Evolutionary conservation across 2,888 invertebrate species (phyloP).

Genomic region (Tromatobia lineatoria): DNA sequence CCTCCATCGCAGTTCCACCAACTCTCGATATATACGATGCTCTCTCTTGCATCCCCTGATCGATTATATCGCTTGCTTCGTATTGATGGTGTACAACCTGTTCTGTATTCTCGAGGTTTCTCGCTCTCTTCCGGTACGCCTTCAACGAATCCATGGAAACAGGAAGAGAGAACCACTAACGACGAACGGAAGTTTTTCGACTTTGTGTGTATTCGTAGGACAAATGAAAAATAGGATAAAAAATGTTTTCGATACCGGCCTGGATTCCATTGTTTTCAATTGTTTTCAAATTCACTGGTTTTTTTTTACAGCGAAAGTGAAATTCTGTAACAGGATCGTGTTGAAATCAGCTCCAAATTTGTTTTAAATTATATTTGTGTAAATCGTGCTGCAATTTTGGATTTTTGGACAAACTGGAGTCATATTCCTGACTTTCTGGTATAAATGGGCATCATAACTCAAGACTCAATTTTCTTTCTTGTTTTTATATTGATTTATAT

Average conservation of each 20-base stretch:
- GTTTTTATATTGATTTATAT: no score
- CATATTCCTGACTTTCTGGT: no score
- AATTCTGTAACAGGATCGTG: background rate
- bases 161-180: conserved; percentile 33
- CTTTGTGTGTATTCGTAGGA: conserved; percentile 34
- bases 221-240: background rate
- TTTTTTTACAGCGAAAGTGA: background rate
- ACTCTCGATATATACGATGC: background rate
- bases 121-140: conserved; percentile 66
- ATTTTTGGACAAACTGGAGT: background rate
- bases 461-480: no score
- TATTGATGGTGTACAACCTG: background rate
- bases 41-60: conserved; percentile 43
- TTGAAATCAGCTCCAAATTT: background rate
- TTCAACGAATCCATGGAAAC: conserved; percentile 61
- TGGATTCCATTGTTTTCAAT: conserved; percentile 20
- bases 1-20: conserved; percentile 33
- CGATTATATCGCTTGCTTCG: conserved; percentile 45
- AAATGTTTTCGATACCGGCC: background rate
- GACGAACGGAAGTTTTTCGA: conserved; percentile 61
- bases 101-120: conserved; percentile 23
- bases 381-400: background rate
- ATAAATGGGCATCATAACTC: no score
- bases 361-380: background rate
- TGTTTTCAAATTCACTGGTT: background rate